Percentiles rank a stretch among this genome's conserved stretches.
Evolutionary conservation across 1,140 invertebrate species (phyloP).

Genomic region (Psix sp.): DNA sequence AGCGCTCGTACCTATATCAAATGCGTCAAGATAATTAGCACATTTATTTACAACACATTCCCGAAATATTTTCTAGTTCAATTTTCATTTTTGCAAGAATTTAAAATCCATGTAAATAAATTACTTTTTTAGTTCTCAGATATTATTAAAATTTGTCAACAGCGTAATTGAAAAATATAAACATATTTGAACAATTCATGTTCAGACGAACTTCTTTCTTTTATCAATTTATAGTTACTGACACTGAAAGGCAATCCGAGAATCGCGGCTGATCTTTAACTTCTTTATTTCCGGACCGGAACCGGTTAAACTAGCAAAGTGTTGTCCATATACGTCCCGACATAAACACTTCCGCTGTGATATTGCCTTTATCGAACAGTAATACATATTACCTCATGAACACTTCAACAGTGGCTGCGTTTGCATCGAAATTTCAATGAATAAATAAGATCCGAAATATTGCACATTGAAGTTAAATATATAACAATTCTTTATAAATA

Average conservation of each 20-base stretch:
- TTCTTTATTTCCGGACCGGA: conserved; percentile 31
- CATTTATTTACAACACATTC: conserved; percentile 17
- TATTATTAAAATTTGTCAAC: too few relatives aligned
- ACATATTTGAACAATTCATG: too few relatives aligned
- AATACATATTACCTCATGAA: conserved; percentile 11
- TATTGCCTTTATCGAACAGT: conserved; percentile 29
- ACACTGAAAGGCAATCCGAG: not conserved
- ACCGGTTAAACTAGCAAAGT: conserved; percentile 10
- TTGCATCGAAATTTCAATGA: not conserved
- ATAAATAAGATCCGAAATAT: not conserved
- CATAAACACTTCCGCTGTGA: conserved; percentile 18
- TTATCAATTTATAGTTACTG: not conserved
- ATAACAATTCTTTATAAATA: too few relatives aligned
- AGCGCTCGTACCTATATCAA: too few relatives aligned
- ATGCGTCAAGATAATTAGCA: conserved; percentile 16
- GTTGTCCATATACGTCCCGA: conserved; percentile 11
- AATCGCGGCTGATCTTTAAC: conserved; percentile 16
- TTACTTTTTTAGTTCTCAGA: too few relatives aligned
- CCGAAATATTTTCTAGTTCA: too few relatives aligned
- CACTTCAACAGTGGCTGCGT: not conserved
- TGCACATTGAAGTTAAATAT: too few relatives aligned
- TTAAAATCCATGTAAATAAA: too few relatives aligned
- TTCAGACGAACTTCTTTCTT: not conserved
- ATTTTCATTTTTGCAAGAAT: too few relatives aligned
- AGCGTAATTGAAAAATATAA: too few relatives aligned